Evolutionary conservation across 2,888 invertebrate species (phyloP).

Genomic region (Phanerotoma sp.): DNA sequence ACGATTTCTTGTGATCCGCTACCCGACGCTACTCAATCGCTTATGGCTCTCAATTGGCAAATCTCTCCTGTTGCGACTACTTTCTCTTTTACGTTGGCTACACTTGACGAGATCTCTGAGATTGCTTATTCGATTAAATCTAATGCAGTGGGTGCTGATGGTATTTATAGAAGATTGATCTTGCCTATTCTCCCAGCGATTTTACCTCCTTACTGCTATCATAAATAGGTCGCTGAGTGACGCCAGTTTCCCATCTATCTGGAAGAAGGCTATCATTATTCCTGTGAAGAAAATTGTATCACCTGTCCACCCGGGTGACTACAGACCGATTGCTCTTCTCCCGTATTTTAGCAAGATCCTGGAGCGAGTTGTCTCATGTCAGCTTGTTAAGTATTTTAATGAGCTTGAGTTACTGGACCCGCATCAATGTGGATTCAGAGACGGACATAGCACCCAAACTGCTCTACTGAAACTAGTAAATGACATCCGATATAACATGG

Average conservation of each 20-base stretch:
- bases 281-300: too few relatives aligned
- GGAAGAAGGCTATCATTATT: too few relatives aligned
- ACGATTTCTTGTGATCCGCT: neutral
- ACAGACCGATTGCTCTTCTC: neutral
- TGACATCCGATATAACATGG: constrained; percentile 18
- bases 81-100: too few relatives aligned
- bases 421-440: neutral
- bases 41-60: too few relatives aligned
- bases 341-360: neutral
- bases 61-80: too few relatives aligned
- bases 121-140: too few relatives aligned
- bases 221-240: neutral
- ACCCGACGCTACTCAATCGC: too few relatives aligned
- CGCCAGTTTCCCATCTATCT: too few relatives aligned
- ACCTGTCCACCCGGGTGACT: too few relatives aligned
- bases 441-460: constrained; percentile 6
- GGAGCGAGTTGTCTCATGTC: neutral
- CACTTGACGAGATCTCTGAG: too few relatives aligned
- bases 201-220: neutral
- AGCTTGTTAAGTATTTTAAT: neutral
- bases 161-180: too few relatives aligned
- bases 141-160: too few relatives aligned
- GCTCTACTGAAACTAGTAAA: constrained; percentile 18
- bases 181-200: neutral
- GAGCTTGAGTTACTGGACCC: neutral